Evolutionary conservation across 1,140 invertebrate species (phyloP).

Genomic region (Lordiphosa mommai): DNA sequence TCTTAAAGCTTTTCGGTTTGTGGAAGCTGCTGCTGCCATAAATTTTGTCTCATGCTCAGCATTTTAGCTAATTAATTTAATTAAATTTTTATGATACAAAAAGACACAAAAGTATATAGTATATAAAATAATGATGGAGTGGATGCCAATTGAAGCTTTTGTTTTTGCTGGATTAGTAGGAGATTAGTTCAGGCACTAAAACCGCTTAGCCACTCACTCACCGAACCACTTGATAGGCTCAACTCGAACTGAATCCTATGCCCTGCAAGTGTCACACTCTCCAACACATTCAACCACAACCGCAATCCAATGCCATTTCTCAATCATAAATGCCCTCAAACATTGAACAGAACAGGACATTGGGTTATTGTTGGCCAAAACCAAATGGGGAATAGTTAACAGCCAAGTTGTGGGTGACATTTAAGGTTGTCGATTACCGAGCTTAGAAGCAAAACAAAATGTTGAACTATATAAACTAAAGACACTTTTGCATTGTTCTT

Average conservation of each 20-base stretch:
- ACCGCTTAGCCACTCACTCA: too few species aligned
- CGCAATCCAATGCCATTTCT: constrained; percentile 26
- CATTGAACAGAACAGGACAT: too few species aligned
- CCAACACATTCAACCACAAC: constrained; percentile 4
- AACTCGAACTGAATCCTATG: background rate
- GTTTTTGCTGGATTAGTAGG: background rate
- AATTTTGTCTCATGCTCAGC: constrained; percentile 36
- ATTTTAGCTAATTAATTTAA: constrained; percentile 64
- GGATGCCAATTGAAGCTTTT: background rate
- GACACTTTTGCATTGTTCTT: too few species aligned
- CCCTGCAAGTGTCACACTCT: constrained; percentile 12
- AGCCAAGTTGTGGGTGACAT: too few species aligned
- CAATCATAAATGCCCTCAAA: constrained; percentile 27
- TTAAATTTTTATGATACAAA: constrained; percentile 50
- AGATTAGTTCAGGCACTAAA: too few species aligned
- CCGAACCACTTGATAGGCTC: background rate
- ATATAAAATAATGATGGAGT: background rate
- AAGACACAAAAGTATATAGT: background rate
- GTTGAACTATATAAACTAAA: too few species aligned
- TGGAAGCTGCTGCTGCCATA: constrained; percentile 26
- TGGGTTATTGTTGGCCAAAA: too few species aligned
- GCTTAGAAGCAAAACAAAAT: too few species aligned
- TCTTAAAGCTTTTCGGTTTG: constrained; percentile 37
- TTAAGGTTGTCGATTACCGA: too few species aligned
- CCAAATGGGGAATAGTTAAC: too few species aligned